Base-by-base conservation (phyloP, 2,888 invertebrate genomes). In the Sicus ferrugineus region DNA sequence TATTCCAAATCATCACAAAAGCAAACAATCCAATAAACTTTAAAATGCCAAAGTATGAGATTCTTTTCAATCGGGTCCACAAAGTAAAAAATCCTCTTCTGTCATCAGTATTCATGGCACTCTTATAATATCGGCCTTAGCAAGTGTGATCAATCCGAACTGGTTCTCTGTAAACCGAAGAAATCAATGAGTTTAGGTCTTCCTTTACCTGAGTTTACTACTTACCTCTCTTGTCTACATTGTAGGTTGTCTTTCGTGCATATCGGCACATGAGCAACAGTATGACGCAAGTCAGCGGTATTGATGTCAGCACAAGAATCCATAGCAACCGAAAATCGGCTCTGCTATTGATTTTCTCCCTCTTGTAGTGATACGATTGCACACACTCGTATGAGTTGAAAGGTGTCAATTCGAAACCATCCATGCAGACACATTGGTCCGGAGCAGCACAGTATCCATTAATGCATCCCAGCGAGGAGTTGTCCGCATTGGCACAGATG, bases 381-480 rank as follows among this genome's bases (percentile, higher is more conserved):
- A 70, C 26, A 28, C 73, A 73, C 58, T 71, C 71, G 50, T 28
- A 56, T 1, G 14, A 5, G n/a, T 31, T 68, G 1, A 14, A 42
- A 0, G 56, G 62, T 5, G 72, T 70, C n/a, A 70, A 56, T 21
- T 38, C 65, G 58, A 66, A 72, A 9, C 72, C 74, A n/a, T 70
- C 72, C 1, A 54, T 23, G 28, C 75, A 76, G 6, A 59, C 46
- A 65, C 84, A 84, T 6, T 56, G 71, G 68, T 81, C 77, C 2
- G 83, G 82, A 4, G 77, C 77, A 5, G 74, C 69, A 66, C 84
- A 84, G 16, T 68, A 67, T 0, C 79, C 78, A 56, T 79, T 80
- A 3, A 75, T 31, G 66, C 85, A 85, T 2, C 73, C 68, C 1
- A 59, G 23, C 0, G 64, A 54, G 5, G 11, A 7, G 23, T 69